Evolutionary conservation across 2,113 vertebrate species (phyloP), one percentile per base, ranked within the genome.

Genomic region (Cyphomyrus discorhynchus): DNA sequence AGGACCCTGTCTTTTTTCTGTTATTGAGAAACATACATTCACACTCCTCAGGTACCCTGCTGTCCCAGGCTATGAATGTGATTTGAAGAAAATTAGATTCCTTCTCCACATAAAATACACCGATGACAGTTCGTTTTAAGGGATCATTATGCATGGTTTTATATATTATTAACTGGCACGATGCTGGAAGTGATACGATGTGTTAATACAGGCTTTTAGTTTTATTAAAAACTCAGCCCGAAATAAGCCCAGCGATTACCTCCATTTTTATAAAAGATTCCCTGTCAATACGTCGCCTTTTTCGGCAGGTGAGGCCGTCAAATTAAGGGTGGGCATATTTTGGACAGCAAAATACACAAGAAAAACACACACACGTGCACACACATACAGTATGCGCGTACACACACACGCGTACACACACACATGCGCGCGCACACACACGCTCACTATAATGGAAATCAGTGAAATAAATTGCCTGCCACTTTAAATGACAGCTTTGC

Each of bases 41-140:
- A 62, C 62, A 49, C 91, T 91, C 91, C 93, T 94, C 94, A 95
- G 95, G 94, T 95, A 95, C 94, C 91, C 91, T 94, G 93, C 94
- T 94, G 96, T 96, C 96, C 96, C 96, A 96, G 96, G 93, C 96
- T 96, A 96, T 96, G 96, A 96, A 96, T 96, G 95, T 96, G 95
- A 96, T 96, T 96, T 96, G 95, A 95, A 94, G 95, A 94, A 96
- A 96, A 96, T 96, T 94, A 96, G 95, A 96, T 96, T 96, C 92
- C 91, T 90, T 74, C 93, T 95, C 94, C 94, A 93, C 95, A 92
- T 95, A 93, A 94, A 95, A 95, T 83, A 89, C 90, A 91, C 95
- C 94, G 95, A 96, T 94, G 95, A 94, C 95, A 95, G 95, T 96
- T 96, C 94, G 95, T 96, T 96, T 94, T 91, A 93, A 92, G 89